Base-by-base conservation (phyloP, 2,797 vertebrate species). In the Cheirogaleus major region DNA sequence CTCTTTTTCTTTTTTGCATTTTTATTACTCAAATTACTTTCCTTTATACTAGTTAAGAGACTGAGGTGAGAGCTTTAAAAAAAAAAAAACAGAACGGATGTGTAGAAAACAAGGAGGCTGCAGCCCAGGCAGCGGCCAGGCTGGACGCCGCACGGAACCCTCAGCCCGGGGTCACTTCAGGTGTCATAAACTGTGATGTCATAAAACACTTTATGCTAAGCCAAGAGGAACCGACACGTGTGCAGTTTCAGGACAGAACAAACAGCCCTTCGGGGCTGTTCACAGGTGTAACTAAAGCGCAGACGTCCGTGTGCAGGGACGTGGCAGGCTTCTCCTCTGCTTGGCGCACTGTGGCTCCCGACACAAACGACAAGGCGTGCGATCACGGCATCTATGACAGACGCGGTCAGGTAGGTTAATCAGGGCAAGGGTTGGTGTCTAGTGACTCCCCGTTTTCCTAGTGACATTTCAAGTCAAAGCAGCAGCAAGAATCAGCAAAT, bases 401-500 rank as follows among this genome's bases (percentile, higher is more conserved):
- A 75, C 10, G 45, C 23, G 4, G 23, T n/a, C 12, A 8, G 12
- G 7, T 9, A 30, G 30, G 41, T 9, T 2, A 38, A 57, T 20
- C 2, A 4, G 35, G 50, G 32, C 6, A 45, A 25, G 61, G 63
- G 59, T 14, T 63, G 23, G 25, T 75, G 67, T 30, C 80, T 61
- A 50, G 22, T 9, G 13, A 18, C 2, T 20, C 23, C 35, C 22
- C 52, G 38, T 45, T 81, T 69, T 59, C 18, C 73, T 52, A 43
- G 52, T 52, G 78, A 89, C 89, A 95, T 45, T 67, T 72, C 69
- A 92, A 96, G 70, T 81, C n/a, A 48, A 41, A 52, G 18, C 75
- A 78, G 41, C 30, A 85, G 69, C 27, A 88, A 94, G 69, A 93
- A 91, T 50, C 10, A 27, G 41, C 89, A 75, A 27, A n/a, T 75